A percentile compares a stretch with the other conserved stretches of the same genome.
These are phyloP conservation scores for Propithecus perrieri DNA, from an alignment of 2,797 vertebrate genomes.

Conservation along the genomic window DNA sequence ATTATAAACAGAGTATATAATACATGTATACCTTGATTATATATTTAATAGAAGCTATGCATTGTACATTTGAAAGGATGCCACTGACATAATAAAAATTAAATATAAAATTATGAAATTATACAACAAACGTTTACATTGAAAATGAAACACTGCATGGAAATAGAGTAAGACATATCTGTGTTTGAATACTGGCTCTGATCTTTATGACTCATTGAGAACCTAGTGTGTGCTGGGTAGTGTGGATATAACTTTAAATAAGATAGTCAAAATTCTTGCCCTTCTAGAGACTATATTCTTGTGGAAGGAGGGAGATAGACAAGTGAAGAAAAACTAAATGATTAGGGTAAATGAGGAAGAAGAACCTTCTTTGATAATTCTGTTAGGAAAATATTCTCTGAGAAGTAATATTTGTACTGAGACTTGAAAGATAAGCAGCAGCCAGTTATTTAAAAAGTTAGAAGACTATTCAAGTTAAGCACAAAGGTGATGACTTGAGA, in stretches of 20 bases:
- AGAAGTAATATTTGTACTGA: background rate
- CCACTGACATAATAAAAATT: background rate
- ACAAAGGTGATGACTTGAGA: background rate
- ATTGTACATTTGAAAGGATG: background rate
- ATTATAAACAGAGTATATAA: background rate
- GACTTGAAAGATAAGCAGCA: background rate
- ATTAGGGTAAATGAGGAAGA: background rate
- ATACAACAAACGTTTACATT: background rate
- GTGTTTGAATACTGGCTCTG: background rate
- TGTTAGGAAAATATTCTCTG: background rate
- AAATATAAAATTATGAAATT: background rate
- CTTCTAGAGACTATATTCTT: background rate
- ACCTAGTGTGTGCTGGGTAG: background rate
- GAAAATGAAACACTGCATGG: constrained; percentile 10
- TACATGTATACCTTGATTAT: background rate
- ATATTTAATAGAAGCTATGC: constrained; percentile 7
- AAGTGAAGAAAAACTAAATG: background rate
- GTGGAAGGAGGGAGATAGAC: background rate
- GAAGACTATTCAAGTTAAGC: background rate
- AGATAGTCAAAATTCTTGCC: background rate
- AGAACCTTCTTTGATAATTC: background rate
- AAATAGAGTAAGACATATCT: background rate
- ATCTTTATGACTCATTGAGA: background rate
- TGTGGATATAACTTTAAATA: background rate
- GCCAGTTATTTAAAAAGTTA: background rate